A percentile compares a stretch with the other conserved stretches of the same genome.
Conservation (phyloP, 2,888 invertebrate genomes). For the Vesta saturnalis region DNA sequence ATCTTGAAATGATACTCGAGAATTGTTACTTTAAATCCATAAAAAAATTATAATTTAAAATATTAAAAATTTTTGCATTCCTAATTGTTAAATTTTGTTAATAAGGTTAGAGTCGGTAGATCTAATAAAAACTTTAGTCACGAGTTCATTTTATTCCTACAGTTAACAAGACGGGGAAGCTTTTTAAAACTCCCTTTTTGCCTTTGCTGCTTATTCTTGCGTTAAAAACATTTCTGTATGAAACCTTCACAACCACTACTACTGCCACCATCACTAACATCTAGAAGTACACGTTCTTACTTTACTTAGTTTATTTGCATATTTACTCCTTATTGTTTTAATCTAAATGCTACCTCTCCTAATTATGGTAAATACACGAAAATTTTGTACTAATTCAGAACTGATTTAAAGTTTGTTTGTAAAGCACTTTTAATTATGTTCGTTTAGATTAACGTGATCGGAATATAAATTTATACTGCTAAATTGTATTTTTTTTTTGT, state of each 20-base stretch:
- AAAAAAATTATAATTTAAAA: conserved; percentile 18
- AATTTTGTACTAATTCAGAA: background rate
- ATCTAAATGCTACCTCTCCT: conserved; percentile 2
- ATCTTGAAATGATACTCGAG: too few relatives aligned
- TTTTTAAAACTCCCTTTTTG: conserved; percentile 28
- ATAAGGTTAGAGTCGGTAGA: conserved; percentile 26
- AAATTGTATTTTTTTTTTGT: background rate
- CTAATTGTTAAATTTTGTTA: conserved; percentile 32
- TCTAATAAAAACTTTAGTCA: conserved; percentile 36
- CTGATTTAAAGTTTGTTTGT: conserved; percentile 11
- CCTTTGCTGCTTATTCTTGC: conserved; percentile 21
- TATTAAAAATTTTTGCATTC: conserved; percentile 24
- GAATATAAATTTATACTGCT: background rate
- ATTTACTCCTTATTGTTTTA: conserved; percentile 23
- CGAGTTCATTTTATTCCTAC: conserved; percentile 31
- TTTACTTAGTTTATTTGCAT: conserved; percentile 26
- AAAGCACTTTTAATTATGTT: conserved; percentile 4
- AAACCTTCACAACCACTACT: conserved; percentile 16
- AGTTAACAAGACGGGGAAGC: conserved; percentile 22
- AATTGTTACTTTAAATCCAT: too few relatives aligned
- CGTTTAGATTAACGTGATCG: conserved; percentile 2
- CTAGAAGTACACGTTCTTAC: conserved; percentile 29
- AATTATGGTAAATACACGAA: background rate
- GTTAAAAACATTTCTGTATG: conserved; percentile 19
- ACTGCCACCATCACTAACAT: too few relatives aligned